A percentile compares a stretch with the other conserved stretches of the same genome.
These are phyloP conservation scores for Therioaphis trifolii DNA, from an alignment of 2,888 invertebrate species.

Conservation along the genomic window DNA sequence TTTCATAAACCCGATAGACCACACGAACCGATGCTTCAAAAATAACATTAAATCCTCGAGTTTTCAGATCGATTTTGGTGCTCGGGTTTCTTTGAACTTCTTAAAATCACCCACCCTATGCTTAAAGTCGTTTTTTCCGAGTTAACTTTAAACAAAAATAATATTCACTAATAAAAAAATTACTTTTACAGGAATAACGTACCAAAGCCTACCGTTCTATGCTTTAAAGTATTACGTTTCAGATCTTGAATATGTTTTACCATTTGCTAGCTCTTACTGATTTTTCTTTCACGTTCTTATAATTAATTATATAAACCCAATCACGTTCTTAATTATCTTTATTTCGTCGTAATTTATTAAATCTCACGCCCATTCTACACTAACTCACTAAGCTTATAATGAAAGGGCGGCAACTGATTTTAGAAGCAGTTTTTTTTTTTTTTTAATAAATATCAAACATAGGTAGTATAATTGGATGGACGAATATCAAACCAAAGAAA, in stretches of 20 bases:
- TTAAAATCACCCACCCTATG: too few relatives aligned
- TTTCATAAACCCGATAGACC: too few relatives aligned
- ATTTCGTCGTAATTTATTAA: conserved; percentile 42
- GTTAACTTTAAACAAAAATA: neutral
- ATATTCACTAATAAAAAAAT: neutral
- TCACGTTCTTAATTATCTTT: conserved; percentile 54
- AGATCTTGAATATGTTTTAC: neutral
- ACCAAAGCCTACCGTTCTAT: neutral
- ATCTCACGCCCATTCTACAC: conserved; percentile 39
- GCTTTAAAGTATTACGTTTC: neutral
- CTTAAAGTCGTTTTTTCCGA: neutral
- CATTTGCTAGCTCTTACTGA: neutral
- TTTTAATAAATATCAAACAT: conserved; percentile 1
- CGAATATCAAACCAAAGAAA: conserved; percentile 19
- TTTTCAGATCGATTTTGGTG: neutral
- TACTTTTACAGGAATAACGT: neutral
- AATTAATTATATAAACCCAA: conserved; percentile 41
- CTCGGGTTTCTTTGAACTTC: neutral
- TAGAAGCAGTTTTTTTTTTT: neutral
- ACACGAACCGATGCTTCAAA: neutral
- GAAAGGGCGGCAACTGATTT: conserved; percentile 42
- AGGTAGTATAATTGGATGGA: neutral
- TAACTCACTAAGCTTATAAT: neutral
- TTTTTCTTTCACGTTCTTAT: neutral
- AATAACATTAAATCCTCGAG: neutral